Evolutionary conservation across 2,113 vertebrate species (phyloP).

Genomic region (Collichthys lucidus): DNA sequence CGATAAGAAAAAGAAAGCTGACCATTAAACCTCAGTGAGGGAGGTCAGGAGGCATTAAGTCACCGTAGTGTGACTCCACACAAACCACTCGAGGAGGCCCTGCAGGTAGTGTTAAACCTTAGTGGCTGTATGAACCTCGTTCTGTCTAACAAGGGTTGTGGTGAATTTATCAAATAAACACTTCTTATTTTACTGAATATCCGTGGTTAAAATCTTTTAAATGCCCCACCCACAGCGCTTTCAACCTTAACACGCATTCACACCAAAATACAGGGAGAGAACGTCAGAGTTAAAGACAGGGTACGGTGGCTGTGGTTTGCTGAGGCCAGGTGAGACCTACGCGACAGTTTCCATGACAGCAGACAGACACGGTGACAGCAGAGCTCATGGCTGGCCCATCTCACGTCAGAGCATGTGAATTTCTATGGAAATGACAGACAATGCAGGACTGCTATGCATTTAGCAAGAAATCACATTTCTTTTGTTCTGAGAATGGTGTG

Average conservation of each 20-base stretch:
- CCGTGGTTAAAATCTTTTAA: conserved; percentile 17
- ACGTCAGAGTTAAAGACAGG: conserved; percentile 31
- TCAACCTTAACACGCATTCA: not conserved
- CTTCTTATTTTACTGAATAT: not conserved
- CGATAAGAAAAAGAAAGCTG: conserved; percentile 58
- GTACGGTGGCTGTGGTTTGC: conserved; percentile 55
- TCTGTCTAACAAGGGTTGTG: not conserved
- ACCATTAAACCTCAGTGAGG: conserved; percentile 59
- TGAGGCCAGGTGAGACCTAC: conserved; percentile 56
- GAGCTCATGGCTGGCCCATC: not conserved
- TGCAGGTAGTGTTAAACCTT: conserved; percentile 11
- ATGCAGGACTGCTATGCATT: not conserved
- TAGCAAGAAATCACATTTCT: not conserved
- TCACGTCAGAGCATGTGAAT: conserved; percentile 12
- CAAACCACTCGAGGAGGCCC: conserved; percentile 36
- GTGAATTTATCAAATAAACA: conserved; percentile 12
- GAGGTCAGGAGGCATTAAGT: conserved; percentile 43
- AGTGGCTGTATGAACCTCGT: not conserved
- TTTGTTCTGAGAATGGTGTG: not conserved
- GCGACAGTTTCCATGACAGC: conserved; percentile 57
- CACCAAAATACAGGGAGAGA: conserved; percentile 1
- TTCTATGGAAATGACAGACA: conserved; percentile 8
- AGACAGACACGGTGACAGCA: conserved; percentile 36
- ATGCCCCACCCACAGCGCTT: not conserved
- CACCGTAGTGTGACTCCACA: conserved; percentile 39